phyloP scores from a whole-genome alignment of 2,113 vertebrate species.

The Delphinapterus leucas region DNA sequence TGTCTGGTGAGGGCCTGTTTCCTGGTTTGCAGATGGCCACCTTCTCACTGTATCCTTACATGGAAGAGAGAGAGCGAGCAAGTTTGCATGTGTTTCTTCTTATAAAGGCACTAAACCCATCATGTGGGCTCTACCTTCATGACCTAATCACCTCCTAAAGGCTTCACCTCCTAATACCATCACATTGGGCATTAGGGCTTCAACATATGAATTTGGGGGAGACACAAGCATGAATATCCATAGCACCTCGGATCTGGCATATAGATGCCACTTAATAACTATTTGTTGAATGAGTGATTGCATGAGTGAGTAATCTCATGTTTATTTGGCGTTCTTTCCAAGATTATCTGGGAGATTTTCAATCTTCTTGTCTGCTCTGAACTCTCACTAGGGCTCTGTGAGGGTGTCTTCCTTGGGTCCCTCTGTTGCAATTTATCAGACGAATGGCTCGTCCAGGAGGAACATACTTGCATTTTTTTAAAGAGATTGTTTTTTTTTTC shows the following conservation, averaged over 20 bases:
- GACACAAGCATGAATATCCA: neutral
- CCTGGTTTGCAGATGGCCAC: neutral
- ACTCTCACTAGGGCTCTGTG: neutral
- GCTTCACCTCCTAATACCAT: neutral
- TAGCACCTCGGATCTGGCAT: neutral
- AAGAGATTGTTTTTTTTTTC: no score
- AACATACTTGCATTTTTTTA: neutral
- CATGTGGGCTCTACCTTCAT: neutral
- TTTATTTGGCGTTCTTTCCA: neutral
- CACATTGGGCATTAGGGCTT: neutral
- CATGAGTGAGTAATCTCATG: neutral
- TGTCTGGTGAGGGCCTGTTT: neutral
- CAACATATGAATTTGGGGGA: neutral
- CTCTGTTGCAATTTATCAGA: neutral
- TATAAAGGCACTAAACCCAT: no score
- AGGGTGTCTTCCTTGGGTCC: neutral
- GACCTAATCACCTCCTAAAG: neutral
- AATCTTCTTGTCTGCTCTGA: neutral
- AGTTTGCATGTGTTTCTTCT: neutral
- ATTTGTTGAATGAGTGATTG: neutral
- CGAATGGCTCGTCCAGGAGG: neutral
- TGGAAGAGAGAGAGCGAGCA: neutral
- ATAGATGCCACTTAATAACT: neutral
- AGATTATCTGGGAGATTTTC: neutral
- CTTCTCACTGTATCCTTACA: neutral